Evolutionary conservation across 2,888 invertebrate genomes (phyloP), one percentile per base, ranked within the genome.

Genomic region (Adineta ricciae): DNA sequence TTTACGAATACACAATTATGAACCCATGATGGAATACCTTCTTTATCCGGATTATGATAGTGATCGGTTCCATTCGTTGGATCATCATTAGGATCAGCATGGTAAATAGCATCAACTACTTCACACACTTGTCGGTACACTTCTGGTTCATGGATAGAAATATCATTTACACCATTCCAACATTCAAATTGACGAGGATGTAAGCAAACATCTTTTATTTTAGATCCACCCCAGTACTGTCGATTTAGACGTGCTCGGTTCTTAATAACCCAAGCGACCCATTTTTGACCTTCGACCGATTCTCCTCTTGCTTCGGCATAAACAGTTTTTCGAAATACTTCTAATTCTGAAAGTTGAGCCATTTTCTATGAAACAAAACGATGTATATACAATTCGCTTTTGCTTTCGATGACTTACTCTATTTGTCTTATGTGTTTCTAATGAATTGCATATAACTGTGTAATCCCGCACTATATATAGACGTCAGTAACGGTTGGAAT

Each of bases 111-210:
- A 19, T 38, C 11, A 5, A 9, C 52, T 8, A n/a, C 2, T 54
- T 49, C 1, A 24, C 2, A n/a, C 2, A 49, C 16, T 54, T 1
- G 0, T 24, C 1, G 11, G 24, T 52, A 46, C 27, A 2, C n/a
- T 54, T 3, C n/a, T 21, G 16, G 24, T 21, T 83, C 49, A 49
- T 49, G 1, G 8, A 83, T 83, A 11, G 49, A 24, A 83, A 83
- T 83, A 27, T 38, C 5, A 2, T 5, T 1, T 36, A 21, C 19
- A 24, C 24, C 52, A 38, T 83, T 50, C 83, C 83, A 83, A 38
- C 83, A 83, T 83, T 83, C 52, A 16, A 83, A 83, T 54, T 83
- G 83, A 46, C 83, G 50, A 0, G 41, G 41, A 46, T 83, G n/a
- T 54, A 50, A 38, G 7, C 83, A 83, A 2, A 83, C 83, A 83